Conservation (phyloP, 2,113 vertebrate genomes). For the Synodontis membranacea region DNA sequence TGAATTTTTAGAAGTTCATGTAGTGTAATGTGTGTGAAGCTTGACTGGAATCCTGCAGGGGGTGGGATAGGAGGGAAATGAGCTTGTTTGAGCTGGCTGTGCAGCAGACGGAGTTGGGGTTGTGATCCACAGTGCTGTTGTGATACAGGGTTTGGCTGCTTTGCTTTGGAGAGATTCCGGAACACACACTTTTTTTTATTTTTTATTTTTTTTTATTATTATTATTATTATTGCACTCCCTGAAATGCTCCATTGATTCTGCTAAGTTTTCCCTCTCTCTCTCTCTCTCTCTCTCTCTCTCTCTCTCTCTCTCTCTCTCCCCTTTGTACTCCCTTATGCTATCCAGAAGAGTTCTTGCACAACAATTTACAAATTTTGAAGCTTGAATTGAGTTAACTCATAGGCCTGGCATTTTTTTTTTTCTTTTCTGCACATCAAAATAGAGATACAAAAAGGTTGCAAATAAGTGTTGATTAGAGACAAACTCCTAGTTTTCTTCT, state of each 20-base stretch:
- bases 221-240: too few relatives aligned
- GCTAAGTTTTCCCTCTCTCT: neutral
- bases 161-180: slow-evolving; percentile 35
- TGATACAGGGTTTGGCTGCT: slow-evolving; percentile 35
- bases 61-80: slow-evolving; percentile 29
- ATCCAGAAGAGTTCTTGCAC: neutral
- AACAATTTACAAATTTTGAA: neutral
- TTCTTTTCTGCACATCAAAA: neutral
- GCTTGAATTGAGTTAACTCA: neutral
- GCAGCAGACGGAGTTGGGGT: slow-evolving; percentile 18
- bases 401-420: neutral
- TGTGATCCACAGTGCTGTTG: slow-evolving; percentile 11
- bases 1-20: slow-evolving; percentile 22
- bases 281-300: neutral
- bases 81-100: slow-evolving; percentile 40
- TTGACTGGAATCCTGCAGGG: slow-evolving; percentile 37
- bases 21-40: slow-evolving; percentile 27
- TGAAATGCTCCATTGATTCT: slow-evolving; percentile 20
- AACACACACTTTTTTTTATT: slow-evolving; percentile 28
- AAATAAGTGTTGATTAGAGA: neutral
- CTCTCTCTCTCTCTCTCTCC: neutral
- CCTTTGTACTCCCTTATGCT: neutral
- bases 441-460: neutral
- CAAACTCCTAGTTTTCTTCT: neutral
- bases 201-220: too few relatives aligned